Base-by-base conservation (phyloP, 2,797 vertebrate genomes). In the Eptatretus atami region DNA sequence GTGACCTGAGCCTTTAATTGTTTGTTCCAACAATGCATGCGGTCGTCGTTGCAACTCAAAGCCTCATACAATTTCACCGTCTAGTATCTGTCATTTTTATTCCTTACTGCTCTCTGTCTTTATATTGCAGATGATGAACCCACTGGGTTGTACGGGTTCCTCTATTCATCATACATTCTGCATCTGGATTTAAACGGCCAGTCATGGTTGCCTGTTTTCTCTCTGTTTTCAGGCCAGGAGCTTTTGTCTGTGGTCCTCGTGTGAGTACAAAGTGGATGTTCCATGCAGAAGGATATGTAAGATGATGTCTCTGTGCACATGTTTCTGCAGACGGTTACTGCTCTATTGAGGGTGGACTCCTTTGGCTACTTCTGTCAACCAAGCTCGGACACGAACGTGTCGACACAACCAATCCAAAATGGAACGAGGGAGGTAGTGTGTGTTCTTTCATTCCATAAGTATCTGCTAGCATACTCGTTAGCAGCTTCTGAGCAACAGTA, bases 291-390 rank as follows among this genome's bases (percentile, higher is more conserved):
- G 53, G 24, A 13, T 8, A 12, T 64, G 13, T 64, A 53, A 64
- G 13, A 14, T 64, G 25, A 15, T 64, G 24, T 52, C 53, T 12
- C 44, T 52, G 31, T 44, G 31, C 6, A 44, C 31, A 44, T 44
- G 31, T 44, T 44, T 44, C 31, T 44, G 4, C 31, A 98, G 92
- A 90, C 76, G 78, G 94, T 69, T 98, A 93, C 73, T 98, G 92
- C 74, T 90, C 88, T 0, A 74, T 98, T 71, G 90, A 98, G n/a
- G 72, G 86, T 98, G 70, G 90, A 90, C 69, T 84, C 86, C 53
- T 98, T 95, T 44, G 86, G 88, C 13, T 90, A 92, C 74, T 98
- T 98, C 14, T n/a, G 84, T 90, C 67, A 98, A 84, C 73, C 96
- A 98, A 75, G 92, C 90, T 53, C 95, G 94, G 76, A 98, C 90